Evolutionary conservation across 1,140 invertebrate species (phyloP).

Genomic region (Anoplophora glabripennis): DNA sequence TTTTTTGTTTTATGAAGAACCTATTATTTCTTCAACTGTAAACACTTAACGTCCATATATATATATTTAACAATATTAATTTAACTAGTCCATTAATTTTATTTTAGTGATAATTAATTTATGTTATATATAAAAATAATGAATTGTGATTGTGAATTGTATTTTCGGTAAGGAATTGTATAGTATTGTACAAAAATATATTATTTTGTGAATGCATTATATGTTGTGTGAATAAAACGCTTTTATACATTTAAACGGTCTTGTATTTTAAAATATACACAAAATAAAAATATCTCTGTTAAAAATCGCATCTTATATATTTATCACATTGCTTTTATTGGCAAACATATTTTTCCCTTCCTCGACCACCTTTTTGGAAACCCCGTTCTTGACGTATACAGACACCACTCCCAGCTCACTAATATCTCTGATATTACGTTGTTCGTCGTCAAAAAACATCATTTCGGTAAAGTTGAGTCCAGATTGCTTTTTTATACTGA

Average conservation of each 20-base stretch:
- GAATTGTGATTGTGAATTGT: slow-evolving; percentile 22
- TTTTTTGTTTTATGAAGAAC: background rate
- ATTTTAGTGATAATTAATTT: slow-evolving; percentile 17
- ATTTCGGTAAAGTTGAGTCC: slow-evolving; percentile 62
- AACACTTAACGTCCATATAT: background rate
- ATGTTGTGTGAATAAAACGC: slow-evolving; percentile 12
- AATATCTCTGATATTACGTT: slow-evolving; percentile 60
- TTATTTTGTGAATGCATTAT: slow-evolving; percentile 14
- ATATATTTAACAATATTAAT: slow-evolving; percentile 2
- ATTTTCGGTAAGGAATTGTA: slow-evolving; percentile 10
- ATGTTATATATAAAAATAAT: slow-evolving; percentile 15
- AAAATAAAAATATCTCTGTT: too few species aligned
- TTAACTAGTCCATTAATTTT: slow-evolving; percentile 25
- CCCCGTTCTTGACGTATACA: slow-evolving; percentile 56
- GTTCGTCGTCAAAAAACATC: slow-evolving; percentile 71
- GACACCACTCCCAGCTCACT: slow-evolving; percentile 56
- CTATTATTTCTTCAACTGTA: background rate
- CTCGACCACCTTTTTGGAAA: slow-evolving; percentile 52
- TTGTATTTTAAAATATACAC: too few species aligned
- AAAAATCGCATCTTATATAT: too few species aligned
- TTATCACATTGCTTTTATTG: background rate
- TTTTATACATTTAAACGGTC: background rate
- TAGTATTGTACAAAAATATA: slow-evolving; percentile 9
- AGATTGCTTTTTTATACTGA: slow-evolving; percentile 58
- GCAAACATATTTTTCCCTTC: slow-evolving; percentile 46